phyloP scores from a whole-genome alignment of 2,113 vertebrate species.

The Callipepla squamata region DNA sequence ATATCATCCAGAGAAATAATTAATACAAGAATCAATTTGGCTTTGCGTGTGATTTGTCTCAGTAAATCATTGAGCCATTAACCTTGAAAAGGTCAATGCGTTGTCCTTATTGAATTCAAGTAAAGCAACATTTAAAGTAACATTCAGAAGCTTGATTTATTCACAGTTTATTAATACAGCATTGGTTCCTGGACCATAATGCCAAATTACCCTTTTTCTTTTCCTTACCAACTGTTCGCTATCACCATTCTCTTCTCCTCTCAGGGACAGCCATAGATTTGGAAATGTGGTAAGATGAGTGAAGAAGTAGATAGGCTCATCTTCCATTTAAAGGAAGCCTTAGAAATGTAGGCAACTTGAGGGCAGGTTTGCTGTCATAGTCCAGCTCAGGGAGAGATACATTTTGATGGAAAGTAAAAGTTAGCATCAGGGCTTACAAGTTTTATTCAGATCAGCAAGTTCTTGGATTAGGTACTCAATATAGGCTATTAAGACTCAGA shows the following conservation, averaged over 20 bases:
- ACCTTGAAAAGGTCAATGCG: slow-evolving; percentile 19
- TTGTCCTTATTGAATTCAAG: not conserved
- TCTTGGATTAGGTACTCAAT: not conserved
- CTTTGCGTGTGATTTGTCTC: not conserved
- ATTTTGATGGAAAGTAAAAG: not conserved
- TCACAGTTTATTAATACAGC: not conserved
- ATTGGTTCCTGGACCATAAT: not conserved
- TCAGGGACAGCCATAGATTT: not conserved
- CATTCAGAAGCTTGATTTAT: not conserved
- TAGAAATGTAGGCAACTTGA: not conserved
- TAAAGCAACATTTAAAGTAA: not conserved
- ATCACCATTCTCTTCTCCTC: not conserved
- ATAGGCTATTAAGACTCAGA: not conserved
- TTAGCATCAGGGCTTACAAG: not conserved
- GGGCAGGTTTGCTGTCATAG: not conserved
- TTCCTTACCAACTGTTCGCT: not conserved
- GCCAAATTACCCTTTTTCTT: not conserved
- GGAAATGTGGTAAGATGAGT: not conserved
- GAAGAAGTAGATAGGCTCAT: not conserved
- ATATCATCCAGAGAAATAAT: not conserved
- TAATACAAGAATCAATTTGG: not conserved
- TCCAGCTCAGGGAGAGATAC: not conserved
- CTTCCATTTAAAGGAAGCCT: not conserved
- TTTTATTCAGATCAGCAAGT: not conserved
- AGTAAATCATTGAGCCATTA: not conserved